Evolutionary conservation across 1,140 invertebrate species (phyloP), one percentile per base, ranked within the genome.

Genomic region (Zaprionus capensis): DNA sequence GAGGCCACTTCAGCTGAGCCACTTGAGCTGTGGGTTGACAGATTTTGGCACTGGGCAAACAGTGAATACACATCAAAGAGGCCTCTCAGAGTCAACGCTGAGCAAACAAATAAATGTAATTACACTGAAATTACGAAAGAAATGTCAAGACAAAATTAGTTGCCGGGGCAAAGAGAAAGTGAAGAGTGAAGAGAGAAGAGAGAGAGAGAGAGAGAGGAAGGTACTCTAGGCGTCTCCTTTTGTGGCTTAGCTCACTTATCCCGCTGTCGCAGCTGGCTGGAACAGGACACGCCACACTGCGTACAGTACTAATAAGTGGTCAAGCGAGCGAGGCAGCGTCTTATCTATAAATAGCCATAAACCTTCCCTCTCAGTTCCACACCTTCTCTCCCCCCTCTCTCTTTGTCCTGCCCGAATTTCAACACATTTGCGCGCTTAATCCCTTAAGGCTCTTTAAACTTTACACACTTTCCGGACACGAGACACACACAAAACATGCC

Each of bases 391-490:
- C 28, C 1, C 55, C 57, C 76, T 78, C 51, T 62, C 63, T 74
- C 53, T 11, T 4, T 26, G 53, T 22, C n/a, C 14, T 72, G 71
- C 66, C 81, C 81, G 77, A 88, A 85, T 88, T 91, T 91, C 81
- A 85, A 88, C 88, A 91, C 88, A 91, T 91, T 91, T 88, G 81
- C 77, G 78, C 79, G 71, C 79, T 80, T 91, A 91, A 91, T 91
- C 88, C 88, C 88, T 91, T 91, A 91, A 91, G 88, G 88, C 88
- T 91, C 88, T 91, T 91, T 91, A 88, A 91, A 91, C 88, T 91
- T 91, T 88, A 88, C 88, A 91, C 83, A 91, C 88, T 91, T 91
- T 84, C 24, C 55, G 15, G 22, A 17, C 28, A 26, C 55, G 22
- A 26, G 22, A 26, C 15, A 28, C 11, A 22, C n/a, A 57, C 24